These are phyloP conservation scores for Catharus bicknelli DNA, from an alignment of 2,113 vertebrate species.

Conservation along the genomic window DNA sequence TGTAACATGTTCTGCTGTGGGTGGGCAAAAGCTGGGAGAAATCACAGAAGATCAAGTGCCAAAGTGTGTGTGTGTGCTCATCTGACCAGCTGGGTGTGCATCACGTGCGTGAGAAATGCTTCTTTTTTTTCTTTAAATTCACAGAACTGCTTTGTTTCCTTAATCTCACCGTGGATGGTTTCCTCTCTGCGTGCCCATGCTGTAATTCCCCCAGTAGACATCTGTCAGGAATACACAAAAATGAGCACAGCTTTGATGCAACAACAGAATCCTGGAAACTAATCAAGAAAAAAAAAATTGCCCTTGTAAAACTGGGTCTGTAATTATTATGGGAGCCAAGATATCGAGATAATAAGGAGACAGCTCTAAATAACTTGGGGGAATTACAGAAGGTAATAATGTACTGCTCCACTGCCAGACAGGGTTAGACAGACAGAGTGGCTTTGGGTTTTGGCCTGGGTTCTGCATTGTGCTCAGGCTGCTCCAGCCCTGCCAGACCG, in stretches of 20 bases:
- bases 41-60: not conserved
- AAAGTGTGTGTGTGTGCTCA: not conserved
- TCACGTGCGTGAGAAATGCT: not conserved
- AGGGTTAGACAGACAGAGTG: slow-evolving; percentile 62
- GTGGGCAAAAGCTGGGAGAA: not conserved
- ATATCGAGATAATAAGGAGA: slow-evolving; percentile 70
- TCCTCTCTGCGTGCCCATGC: slow-evolving; percentile 50
- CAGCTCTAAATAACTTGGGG: slow-evolving; percentile 69
- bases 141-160: slow-evolving; percentile 48
- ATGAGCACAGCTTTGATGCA: slow-evolving; percentile 63
- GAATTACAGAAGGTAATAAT: slow-evolving; percentile 71
- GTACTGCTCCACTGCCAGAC: slow-evolving; percentile 55
- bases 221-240: slow-evolving; percentile 66
- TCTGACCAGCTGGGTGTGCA: not conserved
- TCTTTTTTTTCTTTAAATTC: not conserved
- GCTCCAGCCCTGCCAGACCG: not conserved
- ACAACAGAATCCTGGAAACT: slow-evolving; percentile 67
- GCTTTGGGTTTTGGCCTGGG: slow-evolving; percentile 61
- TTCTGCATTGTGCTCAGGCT: slow-evolving; percentile 50
- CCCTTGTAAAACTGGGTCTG: slow-evolving; percentile 71
- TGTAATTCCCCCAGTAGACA: slow-evolving; percentile 57
- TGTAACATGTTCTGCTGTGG: not conserved
- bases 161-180: slow-evolving; percentile 44
- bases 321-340: slow-evolving; percentile 71
- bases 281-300: slow-evolving; percentile 65